Evolutionary conservation across 2,888 invertebrate species (phyloP), one percentile per base, ranked within the genome.

Genomic region (Crepidodera aurea): DNA sequence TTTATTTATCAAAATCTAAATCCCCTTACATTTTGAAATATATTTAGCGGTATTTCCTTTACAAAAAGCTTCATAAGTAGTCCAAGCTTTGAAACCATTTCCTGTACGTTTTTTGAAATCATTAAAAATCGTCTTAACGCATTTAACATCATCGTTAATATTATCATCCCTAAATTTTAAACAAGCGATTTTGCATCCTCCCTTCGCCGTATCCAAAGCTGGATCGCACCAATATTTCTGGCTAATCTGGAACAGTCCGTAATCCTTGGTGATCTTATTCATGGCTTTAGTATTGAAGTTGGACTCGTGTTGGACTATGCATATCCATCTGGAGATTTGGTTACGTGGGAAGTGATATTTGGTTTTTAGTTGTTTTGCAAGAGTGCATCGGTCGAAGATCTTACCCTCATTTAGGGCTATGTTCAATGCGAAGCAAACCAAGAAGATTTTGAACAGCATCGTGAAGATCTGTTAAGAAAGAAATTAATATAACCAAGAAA

Each of bases 221-320:
- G 61, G 58, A 48, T 22, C 12, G 13, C 90, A 90, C 90, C 90
- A 90, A 75, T 84, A 90, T 48, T 86, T 80, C 76, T 89, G 87
- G 74, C 87, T 89, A 71, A 90, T 89, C 78, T 90, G 90, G 73
- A 90, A 87, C 8, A 71, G 60, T 5, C 90, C 90, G 75, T 90
- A 88, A 79, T 90, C 89, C 1, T 84, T 84, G 62, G 87, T 87
- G 75, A 83, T 80, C 15, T 77, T 77, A 5, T 86, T 85, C 51
- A 84, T 77, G 1, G 89, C 88, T 13, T 85, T 81, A 2, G 90
- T 89, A 73, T 90, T 85, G 76, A 85, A 86, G 7, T 85, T 83
- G 0, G 89, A 89, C 78, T 90, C 90, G 80, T 88, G 86, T 72
- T 84, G 84, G 1, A 65, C 66, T 29, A 46, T 46, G 12, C 46